Evolutionary conservation across 1,140 invertebrate genomes (phyloP), one percentile per base, ranked within the genome.

Genomic region (Heliothis subflexa): DNA sequence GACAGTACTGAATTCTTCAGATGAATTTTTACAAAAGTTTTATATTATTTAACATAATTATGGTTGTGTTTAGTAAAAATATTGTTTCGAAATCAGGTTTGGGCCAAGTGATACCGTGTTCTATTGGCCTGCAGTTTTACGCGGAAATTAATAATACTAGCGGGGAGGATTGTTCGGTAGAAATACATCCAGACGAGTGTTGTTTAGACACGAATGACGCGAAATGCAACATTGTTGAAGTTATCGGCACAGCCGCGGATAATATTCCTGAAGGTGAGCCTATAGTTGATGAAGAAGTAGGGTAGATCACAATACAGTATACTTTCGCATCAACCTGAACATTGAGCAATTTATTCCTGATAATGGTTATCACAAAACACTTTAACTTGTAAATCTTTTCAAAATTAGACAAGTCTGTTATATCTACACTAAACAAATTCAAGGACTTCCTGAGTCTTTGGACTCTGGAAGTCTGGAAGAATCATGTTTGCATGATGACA

Each of bases 61-160:
- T 83, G 77, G 86, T 75, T 78, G 83, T 85, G 86, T 85, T 78
- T 78, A 79, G 55, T 54, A 81, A 73, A 76, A 80, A 72, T 16
- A 57, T 82, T 16, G 77, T 86, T 45, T 75, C 78, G 5, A 59
- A 87, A 16, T 79, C 68, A 11, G 86, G 86, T 13, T 18, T 89
- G 4, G 83, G 85, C 4, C 18, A 9, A 1, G 71, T 86, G 1
- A 57, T 78, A 0, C 81, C 86, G 0, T 76, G 21, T 5, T 79
- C 85, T 10, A 78, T 87, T 1, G 91, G 89, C 0, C 79, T 93
- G 25, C 70, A 84, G 59, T 88, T 93, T 55, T 86, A 68, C 59
- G 55, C 89, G 7, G 79, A 79, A n/a, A 73, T 92, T 2, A 90
- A 87, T 47, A 93, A 91, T 73, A 87, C 85, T 0, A 84, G 86